phyloP scores from a whole-genome alignment of 2,888 invertebrate species.

The Tachina grossa region DNA sequence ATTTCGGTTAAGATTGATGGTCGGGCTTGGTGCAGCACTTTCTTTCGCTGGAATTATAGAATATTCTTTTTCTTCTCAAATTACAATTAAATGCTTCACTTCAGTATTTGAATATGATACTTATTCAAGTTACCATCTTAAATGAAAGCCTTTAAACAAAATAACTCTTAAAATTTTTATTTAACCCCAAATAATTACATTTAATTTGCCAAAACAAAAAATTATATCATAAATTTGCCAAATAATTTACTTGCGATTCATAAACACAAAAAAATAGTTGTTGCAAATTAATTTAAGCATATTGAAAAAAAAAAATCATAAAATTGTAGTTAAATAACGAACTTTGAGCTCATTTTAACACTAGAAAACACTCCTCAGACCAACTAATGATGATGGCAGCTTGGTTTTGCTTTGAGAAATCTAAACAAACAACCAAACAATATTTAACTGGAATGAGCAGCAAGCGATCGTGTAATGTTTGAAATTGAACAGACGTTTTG shows the following conservation, averaged over 20 bases:
- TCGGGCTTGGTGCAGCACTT: too few relatives aligned
- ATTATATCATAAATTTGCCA: constrained; percentile 40
- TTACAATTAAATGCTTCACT: too few relatives aligned
- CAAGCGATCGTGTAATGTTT: constrained; percentile 21
- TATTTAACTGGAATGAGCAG: constrained; percentile 6
- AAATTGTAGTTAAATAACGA: constrained; percentile 41
- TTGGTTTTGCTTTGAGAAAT: constrained; percentile 21
- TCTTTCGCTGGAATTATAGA: too few relatives aligned
- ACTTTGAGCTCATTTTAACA: constrained; percentile 45
- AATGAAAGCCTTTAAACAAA: not conserved
- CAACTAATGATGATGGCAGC: constrained; percentile 36
- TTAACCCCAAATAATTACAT: not conserved
- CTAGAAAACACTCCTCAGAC: constrained; percentile 8
- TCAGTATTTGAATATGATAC: too few relatives aligned
- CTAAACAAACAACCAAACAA: constrained; percentile 6
- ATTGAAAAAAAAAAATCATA: constrained; percentile 41
- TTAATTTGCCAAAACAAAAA: not conserved
- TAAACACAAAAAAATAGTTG: constrained; percentile 8
- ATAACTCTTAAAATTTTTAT: not conserved
- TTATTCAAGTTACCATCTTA: too few relatives aligned
- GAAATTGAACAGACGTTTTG: constrained; percentile 31
- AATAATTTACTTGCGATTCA: constrained; percentile 18
- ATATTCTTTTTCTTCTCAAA: too few relatives aligned
- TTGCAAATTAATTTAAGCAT: not conserved
- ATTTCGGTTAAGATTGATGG: too few relatives aligned